Evolutionary conservation across 1,140 invertebrate genomes (phyloP), one percentile per base, ranked within the genome.

Genomic region (Delia radicum): DNA sequence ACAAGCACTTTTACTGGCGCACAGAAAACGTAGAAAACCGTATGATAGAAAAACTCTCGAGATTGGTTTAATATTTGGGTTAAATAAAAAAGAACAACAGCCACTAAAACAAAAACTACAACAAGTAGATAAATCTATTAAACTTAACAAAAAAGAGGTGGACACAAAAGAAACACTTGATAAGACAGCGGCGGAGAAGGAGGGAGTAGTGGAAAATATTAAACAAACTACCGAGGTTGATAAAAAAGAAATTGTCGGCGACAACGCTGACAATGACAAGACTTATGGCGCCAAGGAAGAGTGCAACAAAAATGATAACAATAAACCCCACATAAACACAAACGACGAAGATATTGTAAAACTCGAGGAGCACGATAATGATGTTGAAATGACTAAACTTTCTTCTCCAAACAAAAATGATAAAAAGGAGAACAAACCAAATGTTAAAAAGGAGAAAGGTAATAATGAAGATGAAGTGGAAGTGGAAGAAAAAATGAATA

Each of bases 11-110:
- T 85, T 83, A 61, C 83, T 82, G 73, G 87, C 85, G 75, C 78
- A 80, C 73, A 89, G 87, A 76, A 92, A 91, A 80, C 88, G 91
- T 76, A 87, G 91, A 79, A 88, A 90, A 48, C 91, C 91, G 0
- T 85, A 88, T 29, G 89, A 90, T 82, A 77, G 65, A 33, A 73
- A n/a, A 33, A 67, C 29, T 10, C 31, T 69, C n/a, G 31, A 33
- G n/a, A 33, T 24, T 69, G 29, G 29, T 37, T 18, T 21, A 33
- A 21, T 69, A 24, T 69, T 37, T 69, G 65, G 21, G 2, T 31
- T 21, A 33, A 69, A 69, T 2, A 33, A 10, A 13, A 37, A 21
- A 69, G 24, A 24, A 33, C 10, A 18, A 31, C 29, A 12, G 29
- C 42, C 15, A 5, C 37, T 29, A 7, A 33, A 7, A 37, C 33